phyloP scores from a whole-genome alignment of 2,888 invertebrate genomes.

The Neria commutata region DNA sequence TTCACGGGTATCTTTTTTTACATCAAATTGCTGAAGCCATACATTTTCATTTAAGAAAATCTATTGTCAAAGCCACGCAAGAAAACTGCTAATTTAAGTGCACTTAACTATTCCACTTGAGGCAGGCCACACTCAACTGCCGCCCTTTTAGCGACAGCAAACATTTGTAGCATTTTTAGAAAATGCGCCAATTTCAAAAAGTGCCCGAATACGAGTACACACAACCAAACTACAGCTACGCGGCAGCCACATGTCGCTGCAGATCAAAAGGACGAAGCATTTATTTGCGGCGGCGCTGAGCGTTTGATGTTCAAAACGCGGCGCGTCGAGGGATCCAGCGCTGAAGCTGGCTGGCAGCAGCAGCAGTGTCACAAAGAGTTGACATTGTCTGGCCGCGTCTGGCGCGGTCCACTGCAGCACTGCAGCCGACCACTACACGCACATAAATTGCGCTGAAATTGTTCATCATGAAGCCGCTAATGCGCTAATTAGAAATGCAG shows the following conservation, averaged over 20 bases:
- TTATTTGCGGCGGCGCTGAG: conserved; percentile 29
- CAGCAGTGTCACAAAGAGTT: conserved; percentile 17
- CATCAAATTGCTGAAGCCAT: no score
- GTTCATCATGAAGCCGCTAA: conserved; percentile 51
- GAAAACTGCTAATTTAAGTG: no score
- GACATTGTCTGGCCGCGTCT: neutral
- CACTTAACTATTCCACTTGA: no score
- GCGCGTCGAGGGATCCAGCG: no score
- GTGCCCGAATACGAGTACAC: no score
- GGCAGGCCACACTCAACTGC: no score
- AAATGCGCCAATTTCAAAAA: neutral
- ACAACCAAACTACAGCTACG: neutral
- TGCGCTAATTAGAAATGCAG: conserved; percentile 51
- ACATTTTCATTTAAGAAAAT: no score
- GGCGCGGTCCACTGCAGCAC: conserved; percentile 43
- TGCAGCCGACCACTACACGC: no score
- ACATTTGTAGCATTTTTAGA: no score
- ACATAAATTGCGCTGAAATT: conserved; percentile 22
- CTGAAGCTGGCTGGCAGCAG: conserved; percentile 20
- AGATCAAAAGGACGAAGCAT: conserved; percentile 40
- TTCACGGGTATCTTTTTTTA: no score
- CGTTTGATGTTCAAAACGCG: conserved; percentile 44
- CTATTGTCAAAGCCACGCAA: no score
- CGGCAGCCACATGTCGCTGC: conserved; percentile 38
- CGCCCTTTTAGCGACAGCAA: no score